A percentile compares a stretch with the other conserved stretches of the same genome.
Evolutionary conservation across 2,797 vertebrate species (phyloP).

Genomic region (Petrocephalus sullivani): DNA sequence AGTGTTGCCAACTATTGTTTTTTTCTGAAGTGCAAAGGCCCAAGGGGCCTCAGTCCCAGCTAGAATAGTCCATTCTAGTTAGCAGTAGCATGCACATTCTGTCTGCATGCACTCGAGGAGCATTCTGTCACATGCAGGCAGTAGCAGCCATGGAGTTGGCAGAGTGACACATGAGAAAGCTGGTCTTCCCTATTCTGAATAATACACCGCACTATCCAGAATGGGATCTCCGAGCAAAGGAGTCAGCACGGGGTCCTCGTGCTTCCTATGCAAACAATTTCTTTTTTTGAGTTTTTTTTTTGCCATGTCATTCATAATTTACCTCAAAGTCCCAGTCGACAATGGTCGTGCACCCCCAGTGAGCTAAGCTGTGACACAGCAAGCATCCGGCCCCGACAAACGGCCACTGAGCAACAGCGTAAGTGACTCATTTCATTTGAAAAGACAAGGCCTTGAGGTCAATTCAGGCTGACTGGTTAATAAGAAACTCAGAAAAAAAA

Average conservation of each 20-base stretch:
- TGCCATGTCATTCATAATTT: conserved; percentile 12
- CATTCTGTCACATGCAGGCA: conserved; percentile 22
- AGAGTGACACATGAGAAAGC: conserved; percentile 27
- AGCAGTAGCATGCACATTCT: conserved; percentile 14
- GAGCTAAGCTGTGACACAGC: not conserved
- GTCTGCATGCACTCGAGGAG: conserved; percentile 19
- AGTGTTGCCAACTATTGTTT: conserved; percentile 14
- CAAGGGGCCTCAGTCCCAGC: not conserved
- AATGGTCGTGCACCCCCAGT: not conserved
- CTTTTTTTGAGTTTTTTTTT: conserved; percentile 8
- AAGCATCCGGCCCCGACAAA: not conserved
- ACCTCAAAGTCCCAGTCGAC: not conserved
- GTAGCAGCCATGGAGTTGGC: conserved; percentile 18
- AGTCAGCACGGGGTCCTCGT: not conserved
- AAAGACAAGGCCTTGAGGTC: conserved; percentile 6
- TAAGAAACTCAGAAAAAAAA: conserved; percentile 17
- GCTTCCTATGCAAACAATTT: not conserved
- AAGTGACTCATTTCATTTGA: not conserved
- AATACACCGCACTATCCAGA: conserved; percentile 26
- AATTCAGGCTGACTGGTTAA: conserved; percentile 11
- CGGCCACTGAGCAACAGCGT: not conserved
- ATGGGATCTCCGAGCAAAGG: conserved; percentile 12
- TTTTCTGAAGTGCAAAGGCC: not conserved
- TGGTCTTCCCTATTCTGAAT: conserved; percentile 23
- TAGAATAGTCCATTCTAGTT: conserved; percentile 11